Evolutionary conservation across 2,797 vertebrate species (phyloP), one percentile per base, ranked within the genome.

Genomic region (Calcarius lapponicus): DNA sequence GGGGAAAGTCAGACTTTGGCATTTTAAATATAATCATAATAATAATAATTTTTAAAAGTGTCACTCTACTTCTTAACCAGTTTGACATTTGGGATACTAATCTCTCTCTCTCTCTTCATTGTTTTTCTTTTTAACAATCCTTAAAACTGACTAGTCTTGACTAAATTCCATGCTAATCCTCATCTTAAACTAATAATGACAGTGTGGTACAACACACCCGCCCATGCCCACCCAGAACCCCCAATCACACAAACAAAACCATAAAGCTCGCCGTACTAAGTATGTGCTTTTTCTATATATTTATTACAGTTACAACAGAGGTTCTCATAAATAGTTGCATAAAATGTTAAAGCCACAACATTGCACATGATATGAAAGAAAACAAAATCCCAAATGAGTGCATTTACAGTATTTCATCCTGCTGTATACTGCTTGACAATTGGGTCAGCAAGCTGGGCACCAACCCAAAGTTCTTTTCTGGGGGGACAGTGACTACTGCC

Each of bases 271-370:
- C 98, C 97, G 97, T 98, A 99, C 98, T 98, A n/a, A n/a, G n/a
- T n/a, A 98, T 98, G 98, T 99, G 98, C 98, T 99, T 99, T 98
- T 99, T 98, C 98, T 99, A 98, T 98, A 98, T 98, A 98, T 99
- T 99, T 99, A 99, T 99, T 99, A 99, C 99, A 99, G 98, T 98
- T 99, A 99, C 98, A 99, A 99, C 98, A 98, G 98, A 99, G 98
- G 98, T 99, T 98, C 98, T 99, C 99, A 99, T 99, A 99, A 99
- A 99, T 99, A 99, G 98, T 99, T 99, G 99, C 99, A 99, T 99
- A 99, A 99, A 99, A 99, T 98, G 98, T 99, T 99, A 98, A 99
- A 99, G 99, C 99, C 98, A 99, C 99, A 98, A 99, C 99, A 99
- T 99, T 99, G 99, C 99, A 99, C 99, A 98, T 99, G 98, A 98